Evolutionary conservation across 2,113 vertebrate genomes (phyloP), one percentile per base, ranked within the genome.

Genomic region (Onychostoma macrolepis): DNA sequence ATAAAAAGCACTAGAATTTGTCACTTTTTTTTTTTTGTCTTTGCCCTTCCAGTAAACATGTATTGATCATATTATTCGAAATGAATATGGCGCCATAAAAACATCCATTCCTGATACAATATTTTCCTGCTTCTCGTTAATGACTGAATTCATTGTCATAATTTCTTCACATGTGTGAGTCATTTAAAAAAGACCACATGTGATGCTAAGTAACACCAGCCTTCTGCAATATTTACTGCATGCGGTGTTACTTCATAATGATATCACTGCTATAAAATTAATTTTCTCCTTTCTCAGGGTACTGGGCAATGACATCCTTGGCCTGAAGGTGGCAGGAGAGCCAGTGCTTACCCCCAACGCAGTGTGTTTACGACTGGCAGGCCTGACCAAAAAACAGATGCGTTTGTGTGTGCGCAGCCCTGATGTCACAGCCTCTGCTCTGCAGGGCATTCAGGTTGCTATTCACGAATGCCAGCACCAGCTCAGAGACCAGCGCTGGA

Each of bases 381-480:
- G 97, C 87, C 93, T 98, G 87, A 98, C 95, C 90, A 97, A 96
- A 90, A 94, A 96, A 65, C 97, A 98, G 90, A 94, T 97, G 90
- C 95, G 96, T 80, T 95, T 98, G 91, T 98, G 97, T 87, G 93
- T 96, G 71, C 95, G 96, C 58, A 97, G 95, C 91, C 97, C 97
- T 1, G 97, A 97, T 90, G 97, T 97, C 86, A 97, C 96, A 0
- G 97, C 97, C 85, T 97, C 97, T 0, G 97, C 97, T 36, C 95
- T 98, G n/a, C 97, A 98, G 91, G 97, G 97, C 83, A 95, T 98
- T 90, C 97, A 97, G 89, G 95, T 97, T 83, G 97, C 97, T 4
- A 94, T 97, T 84, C 97, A 98, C 10, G 97, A 98, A 90, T 98
- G 97, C 91, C 97, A 97, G 91, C 95, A 97, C 86, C 97, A 98